A percentile compares a stretch with the other conserved stretches of the same genome.
Conservation (phyloP, 2,888 invertebrate genomes). For the Cartodere bifasciata region DNA sequence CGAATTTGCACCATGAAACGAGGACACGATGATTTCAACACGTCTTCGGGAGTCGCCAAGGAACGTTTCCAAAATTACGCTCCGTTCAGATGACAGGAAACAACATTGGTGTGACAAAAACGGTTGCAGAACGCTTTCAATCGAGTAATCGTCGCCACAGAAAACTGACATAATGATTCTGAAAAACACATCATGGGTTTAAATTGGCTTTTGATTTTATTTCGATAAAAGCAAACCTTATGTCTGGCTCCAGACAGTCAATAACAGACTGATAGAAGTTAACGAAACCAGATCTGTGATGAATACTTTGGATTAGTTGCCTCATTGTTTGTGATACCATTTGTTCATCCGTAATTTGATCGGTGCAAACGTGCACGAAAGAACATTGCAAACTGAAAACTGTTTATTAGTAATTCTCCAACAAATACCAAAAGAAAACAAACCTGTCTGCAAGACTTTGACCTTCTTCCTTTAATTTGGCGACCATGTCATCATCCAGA, state of each 20-base stretch:
- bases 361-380: constrained; percentile 67
- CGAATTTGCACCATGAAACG: constrained; percentile 88
- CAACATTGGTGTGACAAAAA: constrained; percentile 78
- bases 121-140: constrained; percentile 80
- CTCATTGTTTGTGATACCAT: constrained; percentile 60
- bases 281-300: constrained; percentile 63
- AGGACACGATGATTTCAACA: constrained; percentile 81
- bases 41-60: constrained; percentile 81
- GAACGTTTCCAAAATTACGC: constrained; percentile 83
- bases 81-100: constrained; percentile 72
- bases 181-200: constrained; percentile 23
- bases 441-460: constrained; percentile 81
- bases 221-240: constrained; percentile 43
- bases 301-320: constrained; percentile 62
- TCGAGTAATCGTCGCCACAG: constrained; percentile 87
- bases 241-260: constrained; percentile 72
- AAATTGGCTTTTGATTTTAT: constrained; percentile 1
- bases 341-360: constrained; percentile 50
- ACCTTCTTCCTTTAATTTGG: constrained; percentile 76
- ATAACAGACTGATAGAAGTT: constrained; percentile 60
- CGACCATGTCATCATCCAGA: constrained; percentile 75
- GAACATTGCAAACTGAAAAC: constrained; percentile 66
- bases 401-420: not conserved
- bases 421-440: constrained; percentile 12
- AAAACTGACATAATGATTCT: constrained; percentile 93